Evolutionary conservation across 2,888 invertebrate genomes (phyloP).

Genomic region (Drosophila infuscata): DNA sequence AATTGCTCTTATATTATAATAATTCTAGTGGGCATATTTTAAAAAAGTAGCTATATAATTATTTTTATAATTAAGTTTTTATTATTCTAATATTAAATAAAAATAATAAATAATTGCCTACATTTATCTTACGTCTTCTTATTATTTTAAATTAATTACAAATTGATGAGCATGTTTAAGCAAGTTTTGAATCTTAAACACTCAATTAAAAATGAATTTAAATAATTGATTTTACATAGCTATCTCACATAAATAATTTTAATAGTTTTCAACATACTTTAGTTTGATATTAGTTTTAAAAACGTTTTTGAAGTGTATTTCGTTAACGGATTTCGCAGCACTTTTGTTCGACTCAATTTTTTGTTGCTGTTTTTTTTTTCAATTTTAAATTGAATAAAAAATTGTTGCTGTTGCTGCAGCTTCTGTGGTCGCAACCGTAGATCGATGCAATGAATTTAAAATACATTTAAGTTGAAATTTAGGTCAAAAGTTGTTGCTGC

Average conservation of each 20-base stretch:
- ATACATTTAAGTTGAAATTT: slow-evolving; percentile 78
- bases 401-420: slow-evolving; percentile 39
- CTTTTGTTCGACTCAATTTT: slow-evolving; percentile 35
- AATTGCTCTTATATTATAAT: background rate
- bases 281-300: background rate
- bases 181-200: background rate
- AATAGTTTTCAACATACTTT: background rate
- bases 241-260: background rate
- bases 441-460: slow-evolving; percentile 79
- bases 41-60: background rate
- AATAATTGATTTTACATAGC: background rate
- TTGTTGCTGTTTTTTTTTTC: slow-evolving; percentile 11
- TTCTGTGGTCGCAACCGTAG: slow-evolving; percentile 56
- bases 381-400: slow-evolving; percentile 68
- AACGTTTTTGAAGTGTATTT: slow-evolving; percentile 21
- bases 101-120: background rate
- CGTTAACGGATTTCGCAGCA: slow-evolving; percentile 12
- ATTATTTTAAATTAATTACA: background rate
- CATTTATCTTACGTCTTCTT: background rate
- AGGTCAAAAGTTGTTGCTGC: slow-evolving; percentile 70
- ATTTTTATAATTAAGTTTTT: too few species aligned
- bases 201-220: background rate
- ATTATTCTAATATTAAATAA: too few species aligned
- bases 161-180: background rate
- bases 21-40: background rate